phyloP scores from a whole-genome alignment of 2,888 invertebrate species.

The Zele albiditarsus region DNA sequence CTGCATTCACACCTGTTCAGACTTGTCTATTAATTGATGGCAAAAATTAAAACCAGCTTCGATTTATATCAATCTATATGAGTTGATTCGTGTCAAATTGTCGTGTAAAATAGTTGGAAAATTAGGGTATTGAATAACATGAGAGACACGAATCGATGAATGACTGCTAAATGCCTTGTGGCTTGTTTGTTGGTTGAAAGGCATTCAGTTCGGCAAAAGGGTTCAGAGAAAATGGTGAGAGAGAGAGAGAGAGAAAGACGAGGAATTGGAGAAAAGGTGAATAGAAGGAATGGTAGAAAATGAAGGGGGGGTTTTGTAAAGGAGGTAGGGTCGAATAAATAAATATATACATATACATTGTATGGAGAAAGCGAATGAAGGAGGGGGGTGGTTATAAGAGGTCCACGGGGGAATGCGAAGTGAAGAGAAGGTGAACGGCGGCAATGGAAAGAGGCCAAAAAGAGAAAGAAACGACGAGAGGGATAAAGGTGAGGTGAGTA shows the following conservation, averaged over 20 bases:
- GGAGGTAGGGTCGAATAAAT: slow-evolving; percentile 49
- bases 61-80: no score
- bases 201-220: neutral
- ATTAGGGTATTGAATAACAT: no score
- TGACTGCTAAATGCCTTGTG: slow-evolving; percentile 61
- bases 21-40: no score
- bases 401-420: slow-evolving; percentile 46
- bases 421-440: slow-evolving; percentile 41
- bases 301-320: no score
- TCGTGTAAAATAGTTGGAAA: no score
- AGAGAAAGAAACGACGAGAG: slow-evolving; percentile 46
- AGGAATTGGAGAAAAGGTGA: no score
- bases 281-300: no score
- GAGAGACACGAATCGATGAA: neutral
- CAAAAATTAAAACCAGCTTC: no score
- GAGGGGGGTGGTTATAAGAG: slow-evolving; percentile 42
- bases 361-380: slow-evolving; percentile 41
- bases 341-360: slow-evolving; percentile 8
- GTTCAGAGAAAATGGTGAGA: no score
- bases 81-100: no score
- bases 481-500: slow-evolving; percentile 61
- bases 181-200: slow-evolving; percentile 54
- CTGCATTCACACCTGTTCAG: no score
- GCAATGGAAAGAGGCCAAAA: slow-evolving; percentile 46
- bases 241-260: no score